Evolutionary conservation across 2,888 invertebrate genomes (phyloP), one percentile per base, ranked within the genome.

Genomic region (Athetis lepigone): DNA sequence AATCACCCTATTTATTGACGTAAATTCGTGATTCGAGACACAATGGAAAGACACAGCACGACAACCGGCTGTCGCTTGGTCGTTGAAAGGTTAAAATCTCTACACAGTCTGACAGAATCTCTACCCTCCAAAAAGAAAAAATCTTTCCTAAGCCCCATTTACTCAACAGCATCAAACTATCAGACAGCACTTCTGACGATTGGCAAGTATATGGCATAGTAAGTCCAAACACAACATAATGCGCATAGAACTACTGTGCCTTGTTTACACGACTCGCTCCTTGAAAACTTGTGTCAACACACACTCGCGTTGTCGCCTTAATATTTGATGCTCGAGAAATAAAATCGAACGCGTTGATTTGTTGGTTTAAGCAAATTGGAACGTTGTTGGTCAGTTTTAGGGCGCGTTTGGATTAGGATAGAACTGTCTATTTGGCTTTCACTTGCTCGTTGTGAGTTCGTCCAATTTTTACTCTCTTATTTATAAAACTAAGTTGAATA

Each of bases 311-410:
- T 63, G 21, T 50, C 39, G 66, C 47, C 40, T 60, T 52, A 57
- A 69, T 64, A 67, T 80, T 79, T 65, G 63, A 79, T 74, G 61
- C 69, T 69, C n/a, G 29, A 23, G 27, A 59, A 62, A 54, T 70
- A 70, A 47, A 76, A 51, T 51, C 29, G 69, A 54, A 51, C 21
- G 54, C n/a, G 45, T 57, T 63, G 42, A 51, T 59, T 74, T 74
- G 70, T 70, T 70, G 16, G 23, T 55, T 36, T 42, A 68, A 51
- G 75, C 50, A 74, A 70, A 70, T 70, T 74, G 60, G 70, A 47
- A 54, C 40, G 37, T 9, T 74, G 37, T 9, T 74, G 70, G 70
- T 69, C 70, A 75, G 69, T 70, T 63, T 40, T 13, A n/a, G 6
- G 25, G 18, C 19, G n/a, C 47, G 67, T 71, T 67, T 63, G 23